These are phyloP conservation scores for Hypocryptadius cinnamomeus DNA, from an alignment of 2,113 vertebrate species.

Conservation along the genomic window DNA sequence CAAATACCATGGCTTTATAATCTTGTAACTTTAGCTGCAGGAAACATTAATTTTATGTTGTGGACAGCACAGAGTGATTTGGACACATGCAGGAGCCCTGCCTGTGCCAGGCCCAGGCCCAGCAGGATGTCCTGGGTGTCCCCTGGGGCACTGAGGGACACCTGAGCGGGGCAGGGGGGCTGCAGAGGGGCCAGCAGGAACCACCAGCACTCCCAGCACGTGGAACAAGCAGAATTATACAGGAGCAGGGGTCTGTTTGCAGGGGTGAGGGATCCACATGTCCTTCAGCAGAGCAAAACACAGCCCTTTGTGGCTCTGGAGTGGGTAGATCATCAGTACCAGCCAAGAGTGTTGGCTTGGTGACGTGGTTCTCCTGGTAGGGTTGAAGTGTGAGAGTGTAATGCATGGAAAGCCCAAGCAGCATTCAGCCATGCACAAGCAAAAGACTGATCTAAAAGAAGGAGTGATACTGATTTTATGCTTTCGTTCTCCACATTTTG, in stretches of 20 bases:
- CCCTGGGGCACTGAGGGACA: fast-evolving
- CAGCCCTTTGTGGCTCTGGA: fast-evolving
- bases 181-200: background rate
- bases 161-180: background rate
- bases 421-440: background rate
- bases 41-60: background rate
- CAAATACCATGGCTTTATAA: background rate
- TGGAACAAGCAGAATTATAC: background rate
- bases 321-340: background rate
- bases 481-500: background rate
- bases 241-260: fast-evolving
- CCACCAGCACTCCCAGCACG: background rate
- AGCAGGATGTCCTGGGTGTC: background rate
- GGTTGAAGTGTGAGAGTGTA: background rate
- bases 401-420: background rate
- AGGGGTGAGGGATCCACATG: background rate
- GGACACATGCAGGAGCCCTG: fast-evolving
- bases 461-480: background rate
- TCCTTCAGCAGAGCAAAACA: background rate
- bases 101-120: background rate
- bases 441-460: background rate
- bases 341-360: background rate
- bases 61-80: background rate
- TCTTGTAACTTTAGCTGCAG: background rate
- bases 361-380: background rate